Base-by-base conservation (phyloP, 2,888 invertebrate species). In the Leucophenga maculata region DNA sequence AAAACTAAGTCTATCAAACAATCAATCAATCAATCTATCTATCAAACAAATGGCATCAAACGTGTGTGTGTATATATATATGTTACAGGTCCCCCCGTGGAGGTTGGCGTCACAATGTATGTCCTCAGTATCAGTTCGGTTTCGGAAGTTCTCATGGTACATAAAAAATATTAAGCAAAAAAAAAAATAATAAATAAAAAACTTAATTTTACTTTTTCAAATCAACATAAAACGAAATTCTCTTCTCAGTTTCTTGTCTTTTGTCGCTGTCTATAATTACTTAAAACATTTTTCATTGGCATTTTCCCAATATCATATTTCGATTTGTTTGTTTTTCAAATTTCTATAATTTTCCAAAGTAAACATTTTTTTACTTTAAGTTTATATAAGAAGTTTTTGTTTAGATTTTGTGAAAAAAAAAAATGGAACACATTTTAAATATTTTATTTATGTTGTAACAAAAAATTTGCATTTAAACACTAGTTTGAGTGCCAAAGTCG, bases 131-230 rank as follows among this genome's bases (percentile, higher is more conserved):
- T 97, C 93, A 96, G 96, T 92, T 96, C 97, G 90, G 95, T 97
- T 91, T 97, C 97, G 91, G 97, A 97, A 94, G 97, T 97, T 91
- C 94, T 96, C 93, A 97, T 97, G 97, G 97, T 97, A 94, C 91
- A 91, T 90, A 77, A 57, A 14, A 66, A 70, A 70, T 60, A 69
- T 70, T 72, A 72, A 72, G 39, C 26, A 71, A 72, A 70, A 72
- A 64, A 74, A 57, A 70, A 69, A 67, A 69, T 67, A 44, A 74
- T 72, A 26, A 39, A 67, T 57, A 59, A 20, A 69, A 26, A n/a
- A 11, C 20, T 69, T 39, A 39, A 72, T 46, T 26, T 65, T 3
- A 60, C 39, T 64, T 18, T 26, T 60, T 39, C 62, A 67, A 60
- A 46, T 39, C 6, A 26, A 68, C 68, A 57, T 64, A 16, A 59